phyloP scores from a whole-genome alignment of 2,888 invertebrate species.

The Meteorus colon region DNA sequence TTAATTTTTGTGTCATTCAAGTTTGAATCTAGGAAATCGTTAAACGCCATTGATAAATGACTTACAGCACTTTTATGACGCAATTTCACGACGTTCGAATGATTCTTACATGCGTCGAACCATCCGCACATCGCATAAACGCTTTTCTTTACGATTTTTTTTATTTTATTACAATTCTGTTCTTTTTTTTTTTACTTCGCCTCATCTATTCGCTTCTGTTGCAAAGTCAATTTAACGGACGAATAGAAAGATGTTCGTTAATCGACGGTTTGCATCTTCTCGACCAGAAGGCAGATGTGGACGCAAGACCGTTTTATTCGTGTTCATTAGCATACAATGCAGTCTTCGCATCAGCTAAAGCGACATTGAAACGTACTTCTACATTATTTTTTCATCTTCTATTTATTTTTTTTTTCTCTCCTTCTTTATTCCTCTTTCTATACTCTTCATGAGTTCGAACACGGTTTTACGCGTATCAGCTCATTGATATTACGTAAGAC shows the following conservation, averaged over 20 bases:
- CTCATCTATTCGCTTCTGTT: not conserved
- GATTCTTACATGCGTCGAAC: constrained; percentile 19
- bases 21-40: constrained; percentile 19
- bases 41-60: constrained; percentile 34
- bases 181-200: constrained; percentile 1
- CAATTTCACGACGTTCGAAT: constrained; percentile 24
- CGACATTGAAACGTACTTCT: constrained; percentile 31
- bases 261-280: constrained; percentile 39
- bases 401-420: constrained; percentile 22
- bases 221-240: constrained; percentile 40
- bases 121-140: constrained; percentile 30
- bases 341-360: constrained; percentile 17
- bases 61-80: constrained; percentile 19
- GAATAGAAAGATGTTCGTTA: constrained; percentile 40
- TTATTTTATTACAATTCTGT: constrained; percentile 12
- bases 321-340: constrained; percentile 43
- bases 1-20: not conserved
- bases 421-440: not conserved
- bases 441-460: not conserved
- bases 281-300: constrained; percentile 24
- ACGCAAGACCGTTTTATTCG: constrained; percentile 16
- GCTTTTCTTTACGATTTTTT: not conserved
- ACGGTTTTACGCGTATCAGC: not conserved
- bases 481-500: constrained; percentile 13
- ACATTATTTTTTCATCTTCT: constrained; percentile 23